Evolutionary conservation across 1,140 invertebrate genomes (phyloP), one percentile per base, ranked within the genome.

Genomic region (Pollicipes pollicipes): DNA sequence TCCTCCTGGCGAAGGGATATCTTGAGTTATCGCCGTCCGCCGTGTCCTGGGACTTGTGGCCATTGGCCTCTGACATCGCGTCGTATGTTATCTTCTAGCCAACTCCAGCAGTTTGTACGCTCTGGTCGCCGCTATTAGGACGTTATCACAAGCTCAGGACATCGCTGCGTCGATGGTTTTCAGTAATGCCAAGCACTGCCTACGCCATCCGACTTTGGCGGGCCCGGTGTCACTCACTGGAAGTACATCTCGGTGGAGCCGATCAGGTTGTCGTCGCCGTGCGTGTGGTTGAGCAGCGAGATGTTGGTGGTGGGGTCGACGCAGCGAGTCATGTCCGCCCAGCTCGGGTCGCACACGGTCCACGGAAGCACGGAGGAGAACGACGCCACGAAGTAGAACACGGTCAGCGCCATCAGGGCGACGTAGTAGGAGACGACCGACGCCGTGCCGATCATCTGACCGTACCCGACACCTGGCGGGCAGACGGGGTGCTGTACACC

Each of bases 311-410:
- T 66, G n/a, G 64, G 2, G n/a, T 29, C 64, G 17, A 66, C 28
- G 28, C 64, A 66, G 27, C 10, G 27, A 3, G 3, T 66, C 64
- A 66, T 66, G 68, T 75, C 74, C 8, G 70, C 73, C 79, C 80
- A 80, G 16, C 71, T 70, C 28, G 72, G 70, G 71, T 78, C 75
- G 70, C 77, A 79, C 13, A 73, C 68, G 1, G 77, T 76, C 78
- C 80, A 82, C 0, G 79, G 79, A 17, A 81, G 73, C 21, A 72
- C 72, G 10, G 71, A 64, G 35, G 74, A 70, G 73, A 80, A 79
- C 1, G 78, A 81, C 64, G 76, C 75, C 72, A 79, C 75, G 69
- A 82, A 81, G 70, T 82, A 82, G 70, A 77, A 81, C 0, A 81
- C 72, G 6, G 78, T 76, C 3, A 79, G 69, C 2, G 78, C 80